These are phyloP conservation scores for Trachelipus rathkii DNA, from an alignment of 1,140 invertebrate species.

Conservation along the genomic window DNA sequence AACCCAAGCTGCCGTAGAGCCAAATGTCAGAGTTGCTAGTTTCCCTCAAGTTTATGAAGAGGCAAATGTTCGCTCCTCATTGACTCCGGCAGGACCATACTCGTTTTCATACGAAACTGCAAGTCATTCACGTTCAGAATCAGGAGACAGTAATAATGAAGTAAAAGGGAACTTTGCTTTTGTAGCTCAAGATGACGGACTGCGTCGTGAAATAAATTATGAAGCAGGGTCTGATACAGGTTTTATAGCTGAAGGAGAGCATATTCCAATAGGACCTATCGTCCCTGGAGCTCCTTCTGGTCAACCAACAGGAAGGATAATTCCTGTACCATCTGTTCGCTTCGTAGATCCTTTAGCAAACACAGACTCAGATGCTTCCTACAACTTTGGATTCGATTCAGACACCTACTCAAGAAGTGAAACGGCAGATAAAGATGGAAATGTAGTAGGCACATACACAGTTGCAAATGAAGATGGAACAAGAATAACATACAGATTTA, in stretches of 20 bases:
- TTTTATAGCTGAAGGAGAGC: slow-evolving; percentile 41
- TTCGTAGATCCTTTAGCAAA: slow-evolving; percentile 40
- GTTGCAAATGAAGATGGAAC: slow-evolving; percentile 47
- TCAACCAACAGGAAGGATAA: slow-evolving; percentile 38
- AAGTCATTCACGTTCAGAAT: slow-evolving; percentile 37
- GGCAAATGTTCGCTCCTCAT: slow-evolving; percentile 35
- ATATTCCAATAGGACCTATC: slow-evolving; percentile 39
- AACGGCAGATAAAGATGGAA: slow-evolving; percentile 46
- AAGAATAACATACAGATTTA: slow-evolving; percentile 35
- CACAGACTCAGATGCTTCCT: slow-evolving; percentile 40
- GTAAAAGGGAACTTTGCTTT: slow-evolving; percentile 39
- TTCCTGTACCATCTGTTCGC: slow-evolving; percentile 33
- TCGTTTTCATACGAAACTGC: slow-evolving; percentile 40
- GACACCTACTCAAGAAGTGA: slow-evolving; percentile 46
- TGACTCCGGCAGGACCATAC: slow-evolving; percentile 36
- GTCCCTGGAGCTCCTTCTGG: slow-evolving; percentile 41
- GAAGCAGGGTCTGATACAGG: slow-evolving; percentile 42
- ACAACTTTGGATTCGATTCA: slow-evolving; percentile 46
- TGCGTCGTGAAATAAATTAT: slow-evolving; percentile 32
- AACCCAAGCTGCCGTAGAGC: background rate
- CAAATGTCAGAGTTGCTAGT: background rate
- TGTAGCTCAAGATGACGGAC: slow-evolving; percentile 37
- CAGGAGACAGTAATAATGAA: slow-evolving; percentile 35
- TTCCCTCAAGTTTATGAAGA: slow-evolving; percentile 22
- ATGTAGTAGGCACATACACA: slow-evolving; percentile 48